phyloP scores from a whole-genome alignment of 2,888 invertebrate genomes.

The Lasius fuliginosus region DNA sequence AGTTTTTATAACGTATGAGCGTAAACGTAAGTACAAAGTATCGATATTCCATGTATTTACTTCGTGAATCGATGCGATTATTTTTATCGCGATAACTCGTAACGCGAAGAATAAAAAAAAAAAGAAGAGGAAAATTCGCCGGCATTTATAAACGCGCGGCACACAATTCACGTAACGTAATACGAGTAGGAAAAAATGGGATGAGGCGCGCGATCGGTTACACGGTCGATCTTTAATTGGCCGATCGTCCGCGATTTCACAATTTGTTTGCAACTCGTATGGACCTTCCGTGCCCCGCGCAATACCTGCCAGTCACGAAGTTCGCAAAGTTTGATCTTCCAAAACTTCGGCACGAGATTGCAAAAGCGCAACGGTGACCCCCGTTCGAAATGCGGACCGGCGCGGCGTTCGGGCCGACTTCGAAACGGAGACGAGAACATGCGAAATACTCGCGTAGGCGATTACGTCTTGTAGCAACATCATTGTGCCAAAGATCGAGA shows the following conservation, averaged over 20 bases:
- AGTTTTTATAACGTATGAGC: conserved; percentile 28
- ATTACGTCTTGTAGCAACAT: conserved; percentile 35
- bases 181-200: conserved; percentile 38
- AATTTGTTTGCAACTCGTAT: conserved; percentile 33
- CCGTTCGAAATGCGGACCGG: conserved; percentile 28
- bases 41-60: conserved; percentile 50
- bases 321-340: neutral
- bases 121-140: conserved; percentile 9
- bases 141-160: conserved; percentile 21
- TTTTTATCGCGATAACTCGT: conserved; percentile 23
- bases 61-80: neutral
- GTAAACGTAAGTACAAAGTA: neutral
- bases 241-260: conserved; percentile 40
- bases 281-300: neutral
- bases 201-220: conserved; percentile 50
- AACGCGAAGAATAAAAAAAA: conserved; percentile 39
- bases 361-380: neutral
- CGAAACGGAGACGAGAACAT: conserved; percentile 32
- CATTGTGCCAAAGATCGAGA: conserved; percentile 61
- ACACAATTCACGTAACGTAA: conserved; percentile 37
- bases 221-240: conserved; percentile 57
- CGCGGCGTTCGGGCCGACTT: neutral
- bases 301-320: neutral
- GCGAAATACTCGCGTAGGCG: conserved; percentile 35
- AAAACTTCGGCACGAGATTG: conserved; percentile 1